phyloP scores from a whole-genome alignment of 2,113 vertebrate genomes.

The Hiodon tergisus region DNA sequence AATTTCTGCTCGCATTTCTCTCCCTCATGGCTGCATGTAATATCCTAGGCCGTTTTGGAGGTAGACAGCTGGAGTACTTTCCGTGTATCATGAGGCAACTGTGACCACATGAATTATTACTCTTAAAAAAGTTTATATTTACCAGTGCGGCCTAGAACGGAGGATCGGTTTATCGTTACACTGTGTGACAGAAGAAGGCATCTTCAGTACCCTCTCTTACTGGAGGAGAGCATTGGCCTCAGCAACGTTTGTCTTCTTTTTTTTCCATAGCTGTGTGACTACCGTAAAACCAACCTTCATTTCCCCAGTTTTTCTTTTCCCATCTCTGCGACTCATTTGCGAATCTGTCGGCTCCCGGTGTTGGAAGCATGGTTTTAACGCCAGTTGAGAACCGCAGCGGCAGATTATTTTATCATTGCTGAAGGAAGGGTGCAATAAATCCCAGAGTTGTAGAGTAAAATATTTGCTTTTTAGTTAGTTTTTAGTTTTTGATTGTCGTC shows the following conservation, averaged over 20 bases:
- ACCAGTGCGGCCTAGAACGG: neutral
- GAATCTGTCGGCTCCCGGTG: constrained; percentile 2
- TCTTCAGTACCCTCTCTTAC: constrained; percentile 12
- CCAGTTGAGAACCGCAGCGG: constrained; percentile 10
- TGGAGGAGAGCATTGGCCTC: neutral
- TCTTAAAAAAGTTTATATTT: neutral
- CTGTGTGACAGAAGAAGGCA: neutral
- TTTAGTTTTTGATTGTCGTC: neutral
- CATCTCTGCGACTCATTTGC: constrained; percentile 4
- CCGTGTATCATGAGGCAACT: neutral
- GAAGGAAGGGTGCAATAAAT: constrained; percentile 3
- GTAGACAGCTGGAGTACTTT: neutral
- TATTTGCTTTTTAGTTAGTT: neutral
- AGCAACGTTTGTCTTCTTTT: neutral
- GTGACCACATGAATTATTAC: neutral
- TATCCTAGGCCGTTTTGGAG: neutral
- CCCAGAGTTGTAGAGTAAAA: constrained; percentile 1
- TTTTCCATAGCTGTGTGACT: neutral
- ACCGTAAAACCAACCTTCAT: neutral
- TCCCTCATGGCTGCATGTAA: neutral
- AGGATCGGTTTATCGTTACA: neutral
- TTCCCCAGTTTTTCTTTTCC: constrained; percentile 1
- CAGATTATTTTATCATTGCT: constrained; percentile 6
- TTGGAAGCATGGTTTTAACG: neutral
- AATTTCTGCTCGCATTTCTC: neutral